Evolutionary conservation across 2,888 invertebrate species (phyloP), one percentile per base, ranked within the genome.

Genomic region (Orthosia gothica): DNA sequence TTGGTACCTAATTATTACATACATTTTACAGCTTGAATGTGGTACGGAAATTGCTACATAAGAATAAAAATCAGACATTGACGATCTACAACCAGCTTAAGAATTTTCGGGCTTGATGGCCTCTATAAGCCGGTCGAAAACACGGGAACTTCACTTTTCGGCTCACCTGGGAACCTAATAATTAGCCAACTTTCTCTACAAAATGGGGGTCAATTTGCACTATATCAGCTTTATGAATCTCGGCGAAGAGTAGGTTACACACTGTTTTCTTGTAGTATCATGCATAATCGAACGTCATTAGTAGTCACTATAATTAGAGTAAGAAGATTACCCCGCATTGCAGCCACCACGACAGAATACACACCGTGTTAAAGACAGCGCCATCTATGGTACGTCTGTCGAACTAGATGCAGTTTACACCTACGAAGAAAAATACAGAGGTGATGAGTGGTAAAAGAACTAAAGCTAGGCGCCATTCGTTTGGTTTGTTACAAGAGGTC

Each of bases 321-420:
- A 40, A 20, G 11, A 50, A 20, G 13, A 54, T 23, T 61, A 50
- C 20, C 18, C 61, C 12, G 54, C 47, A 72, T 15, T 59, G 50
- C 26, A 59, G 59, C 52, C 45, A n/a, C 23, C 45, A 16, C 12
- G 4, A 12, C 11, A 15, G 20, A 64, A 52, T 64, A 40, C 5
- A 13, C 13, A 61, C 40, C 3, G 9, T 45, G 40, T 4, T 61
- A 4, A 7, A 16, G 54, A 47, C n/a, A 23, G 15, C 73, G 54
- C 62, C 73, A 62, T 62, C 73, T 73, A 49, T 72, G 20, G 15
- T 20, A 12, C 32, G 47, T 5, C 12, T 9, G 20, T 32, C 32
- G n/a, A 73, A 73, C 70, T 73, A 57, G 32, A 23, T 16, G 9
- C 40, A 40, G 40, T 9, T 40, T 26, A 18, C 0, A 20, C 16